A percentile compares a stretch with the other conserved stretches of the same genome.
phyloP scores from a whole-genome alignment of 37 sponge, comb jelly and placozoan genomes.

The Haliclona indistincta region DNA sequence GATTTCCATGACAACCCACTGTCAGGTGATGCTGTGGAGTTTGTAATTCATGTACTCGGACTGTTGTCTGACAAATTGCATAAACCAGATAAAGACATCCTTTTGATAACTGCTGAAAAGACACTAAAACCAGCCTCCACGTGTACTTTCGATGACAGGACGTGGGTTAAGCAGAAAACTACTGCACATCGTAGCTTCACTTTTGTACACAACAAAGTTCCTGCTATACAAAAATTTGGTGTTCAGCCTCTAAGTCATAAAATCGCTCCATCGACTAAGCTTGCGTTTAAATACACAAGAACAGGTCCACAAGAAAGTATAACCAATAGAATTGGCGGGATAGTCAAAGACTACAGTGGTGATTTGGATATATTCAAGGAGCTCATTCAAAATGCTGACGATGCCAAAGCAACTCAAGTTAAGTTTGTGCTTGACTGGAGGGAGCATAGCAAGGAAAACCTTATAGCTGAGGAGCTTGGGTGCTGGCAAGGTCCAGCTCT shows the following conservation, averaged over 20 bases:
- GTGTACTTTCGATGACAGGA: conserved; percentile 61
- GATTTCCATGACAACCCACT: no score
- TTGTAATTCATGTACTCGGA: no score
- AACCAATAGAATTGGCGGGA: conserved; percentile 54
- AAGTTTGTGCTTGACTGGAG: conserved; percentile 82
- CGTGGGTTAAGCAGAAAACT: conserved; percentile 22
- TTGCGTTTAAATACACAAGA: conserved; percentile 20
- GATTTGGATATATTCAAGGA: conserved; percentile 83
- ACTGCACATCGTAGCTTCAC: background rate
- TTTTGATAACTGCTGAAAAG: conserved; percentile 39
- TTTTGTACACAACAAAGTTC: conserved; percentile 43
- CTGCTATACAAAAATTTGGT: conserved; percentile 44
- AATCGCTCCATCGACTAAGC: conserved; percentile 43
- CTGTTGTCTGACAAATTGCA: no score
- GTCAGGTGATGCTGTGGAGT: no score
- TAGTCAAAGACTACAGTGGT: conserved; percentile 65
- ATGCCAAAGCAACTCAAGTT: conserved; percentile 76
- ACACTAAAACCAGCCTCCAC: conserved; percentile 12
- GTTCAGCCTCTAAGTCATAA: conserved; percentile 48
- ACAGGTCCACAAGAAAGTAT: conserved; percentile 59
- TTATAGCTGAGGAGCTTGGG: conserved; percentile 55
- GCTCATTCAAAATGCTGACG: conserved; percentile 90
- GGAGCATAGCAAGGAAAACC: conserved; percentile 31
- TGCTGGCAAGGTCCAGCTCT: conserved; percentile 90
- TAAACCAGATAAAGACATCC: no score